phyloP scores from a whole-genome alignment of 2,113 vertebrate species.

The Chionodraco myersi region DNA sequence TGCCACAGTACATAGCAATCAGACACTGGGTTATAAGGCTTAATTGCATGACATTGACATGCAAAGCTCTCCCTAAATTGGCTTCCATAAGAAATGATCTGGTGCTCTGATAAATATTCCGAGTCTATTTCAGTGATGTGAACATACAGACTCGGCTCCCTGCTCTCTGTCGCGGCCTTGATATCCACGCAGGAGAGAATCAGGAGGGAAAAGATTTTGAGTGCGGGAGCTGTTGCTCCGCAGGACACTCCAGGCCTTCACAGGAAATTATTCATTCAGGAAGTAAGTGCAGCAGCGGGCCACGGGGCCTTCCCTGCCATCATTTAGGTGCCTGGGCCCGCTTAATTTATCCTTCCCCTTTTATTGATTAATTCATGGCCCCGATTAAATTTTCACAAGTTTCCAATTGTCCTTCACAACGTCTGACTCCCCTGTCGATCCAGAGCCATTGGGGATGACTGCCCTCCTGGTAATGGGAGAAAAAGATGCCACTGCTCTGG shows the following conservation, averaged over 20 bases:
- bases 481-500: conserved; percentile 27
- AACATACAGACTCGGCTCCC: conserved; percentile 58
- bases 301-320: conserved; percentile 65
- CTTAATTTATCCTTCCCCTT: conserved; percentile 72
- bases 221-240: conserved; percentile 36
- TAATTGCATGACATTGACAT: conserved; percentile 63
- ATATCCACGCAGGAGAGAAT: conserved; percentile 31
- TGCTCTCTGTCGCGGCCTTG: conserved; percentile 52
- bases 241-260: conserved; percentile 69
- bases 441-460: conserved; percentile 61
- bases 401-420: conserved; percentile 80
- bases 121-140: conserved; percentile 46
- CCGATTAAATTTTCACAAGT: conserved; percentile 81
- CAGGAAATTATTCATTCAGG: conserved; percentile 83
- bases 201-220: conserved; percentile 42
- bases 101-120: conserved; percentile 57
- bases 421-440: conserved; percentile 72
- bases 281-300: conserved; percentile 61
- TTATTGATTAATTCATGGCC: conserved; percentile 84
- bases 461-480: conserved; percentile 63
- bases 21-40: conserved; percentile 31
- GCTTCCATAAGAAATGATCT: conserved; percentile 60
- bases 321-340: conserved; percentile 63
- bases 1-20: conserved; percentile 45
- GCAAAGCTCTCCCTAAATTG: conserved; percentile 50